Percentiles rank a stretch among this genome's conserved stretches.
These are phyloP conservation scores for Strix aluco DNA, from an alignment of 2,113 vertebrate genomes.

Conservation along the genomic window DNA sequence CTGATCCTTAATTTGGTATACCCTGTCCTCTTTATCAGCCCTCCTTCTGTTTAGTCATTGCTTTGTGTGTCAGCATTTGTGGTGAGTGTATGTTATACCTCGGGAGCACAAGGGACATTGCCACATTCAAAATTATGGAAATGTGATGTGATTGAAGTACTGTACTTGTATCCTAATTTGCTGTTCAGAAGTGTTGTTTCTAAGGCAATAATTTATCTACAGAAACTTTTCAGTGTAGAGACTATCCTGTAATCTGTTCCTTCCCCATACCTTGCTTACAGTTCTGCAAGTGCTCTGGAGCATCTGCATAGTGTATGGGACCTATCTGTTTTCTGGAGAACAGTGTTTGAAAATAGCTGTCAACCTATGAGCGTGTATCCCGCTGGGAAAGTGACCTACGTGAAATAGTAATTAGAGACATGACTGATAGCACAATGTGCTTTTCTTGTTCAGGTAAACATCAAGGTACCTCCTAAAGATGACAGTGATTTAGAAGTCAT, in stretches of 20 bases:
- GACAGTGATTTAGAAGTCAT: slow-evolving; percentile 84
- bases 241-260: not conserved
- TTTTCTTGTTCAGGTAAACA: slow-evolving; percentile 78
- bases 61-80: not conserved
- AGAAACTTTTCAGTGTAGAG: not conserved
- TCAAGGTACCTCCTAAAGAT: slow-evolving; percentile 80
- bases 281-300: not conserved
- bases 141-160: not conserved
- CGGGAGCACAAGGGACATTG: not conserved
- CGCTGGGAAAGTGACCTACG: not conserved
- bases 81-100: not conserved
- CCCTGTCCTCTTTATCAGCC: not conserved
- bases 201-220: not conserved
- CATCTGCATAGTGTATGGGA: not conserved
- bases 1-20: not conserved
- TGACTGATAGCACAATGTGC: rapidly evolving
- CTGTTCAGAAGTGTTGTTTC: not conserved
- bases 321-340: not conserved
- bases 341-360: not conserved
- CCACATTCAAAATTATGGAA: not conserved
- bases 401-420: not conserved
- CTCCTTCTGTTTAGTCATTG: not conserved
- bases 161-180: not conserved
- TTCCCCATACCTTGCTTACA: not conserved
- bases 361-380: rapidly evolving